These are phyloP conservation scores for Epistrophella euchroma DNA, from an alignment of 2,888 invertebrate species.

Conservation along the genomic window DNA sequence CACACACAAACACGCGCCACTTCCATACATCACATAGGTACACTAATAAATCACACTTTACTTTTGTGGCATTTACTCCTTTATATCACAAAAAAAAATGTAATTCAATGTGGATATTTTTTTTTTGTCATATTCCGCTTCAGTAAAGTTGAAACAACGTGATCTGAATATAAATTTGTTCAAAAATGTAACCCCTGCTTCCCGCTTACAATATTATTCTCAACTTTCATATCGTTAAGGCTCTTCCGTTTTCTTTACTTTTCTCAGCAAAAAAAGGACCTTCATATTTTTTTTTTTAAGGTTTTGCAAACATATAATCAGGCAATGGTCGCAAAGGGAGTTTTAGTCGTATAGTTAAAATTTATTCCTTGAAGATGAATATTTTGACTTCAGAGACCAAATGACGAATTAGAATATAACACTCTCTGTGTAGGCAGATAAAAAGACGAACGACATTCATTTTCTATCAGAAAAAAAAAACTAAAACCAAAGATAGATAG, in stretches of 20 bases:
- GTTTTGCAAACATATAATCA: conserved; percentile 26
- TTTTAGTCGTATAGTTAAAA: not conserved
- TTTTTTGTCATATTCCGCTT: conserved; percentile 25
- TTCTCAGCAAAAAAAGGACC: not conserved
- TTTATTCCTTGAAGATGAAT: conserved; percentile 31
- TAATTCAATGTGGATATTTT: conserved; percentile 17
- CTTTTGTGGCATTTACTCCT: conserved; percentile 37
- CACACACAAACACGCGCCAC: not conserved
- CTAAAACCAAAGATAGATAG: conserved; percentile 17
- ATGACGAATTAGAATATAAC: conserved; percentile 15
- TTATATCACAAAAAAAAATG: conserved; percentile 8
- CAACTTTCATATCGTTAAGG: conserved; percentile 28
- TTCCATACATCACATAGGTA: conserved; percentile 6
- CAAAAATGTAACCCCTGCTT: not conserved
- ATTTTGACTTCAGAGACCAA: conserved; percentile 11
- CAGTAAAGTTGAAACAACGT: conserved; percentile 31
- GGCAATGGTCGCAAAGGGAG: not conserved
- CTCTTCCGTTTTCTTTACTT: conserved; percentile 28
- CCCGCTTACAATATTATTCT: not conserved
- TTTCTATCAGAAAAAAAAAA: not conserved
- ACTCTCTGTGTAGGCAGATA: not conserved
- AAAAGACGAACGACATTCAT: conserved; percentile 4
- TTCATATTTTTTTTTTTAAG: not conserved
- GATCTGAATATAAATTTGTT: conserved; percentile 31
- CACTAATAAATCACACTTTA: conserved; percentile 34